Evolutionary conservation across 35 echinoderm and acorn worm genomes (phyloP).

Genomic region (Apostichopus californicus): DNA sequence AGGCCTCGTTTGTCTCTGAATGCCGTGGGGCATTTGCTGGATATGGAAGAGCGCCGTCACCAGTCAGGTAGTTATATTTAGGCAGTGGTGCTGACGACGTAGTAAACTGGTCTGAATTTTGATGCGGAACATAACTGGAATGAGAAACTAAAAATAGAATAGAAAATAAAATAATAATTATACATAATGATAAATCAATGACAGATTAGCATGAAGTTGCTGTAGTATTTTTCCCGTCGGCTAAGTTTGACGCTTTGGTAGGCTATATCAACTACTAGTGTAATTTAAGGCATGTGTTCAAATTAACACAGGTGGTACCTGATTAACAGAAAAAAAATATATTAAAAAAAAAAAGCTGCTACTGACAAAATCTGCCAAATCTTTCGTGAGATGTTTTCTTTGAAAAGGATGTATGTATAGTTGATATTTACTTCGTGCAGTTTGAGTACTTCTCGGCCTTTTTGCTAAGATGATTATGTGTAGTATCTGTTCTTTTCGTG

Average conservation of each 20-base stretch:
- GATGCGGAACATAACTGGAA: conserved; percentile 59
- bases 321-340: not conserved
- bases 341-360: not conserved
- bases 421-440: too few relatives aligned
- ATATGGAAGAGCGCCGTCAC: conserved; percentile 74
- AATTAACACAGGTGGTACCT: too few relatives aligned
- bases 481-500: too few relatives aligned
- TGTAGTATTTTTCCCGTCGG: not conserved
- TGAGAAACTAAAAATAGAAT: conserved; percentile 70
- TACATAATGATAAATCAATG: not conserved
- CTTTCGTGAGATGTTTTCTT: too few relatives aligned
- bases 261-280: too few relatives aligned
- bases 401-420: too few relatives aligned
- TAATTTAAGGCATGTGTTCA: too few relatives aligned
- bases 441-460: too few relatives aligned
- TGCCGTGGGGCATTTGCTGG: conserved; percentile 45
- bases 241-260: too few relatives aligned
- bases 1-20: conserved; percentile 88
- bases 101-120: not conserved
- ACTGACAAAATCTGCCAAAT: too few relatives aligned
- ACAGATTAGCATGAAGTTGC: not conserved
- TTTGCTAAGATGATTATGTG: too few relatives aligned
- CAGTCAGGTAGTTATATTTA: conserved; percentile 80
- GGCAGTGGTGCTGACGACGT: conserved; percentile 32
- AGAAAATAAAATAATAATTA: not conserved